Evolutionary conservation across 2,888 invertebrate species (phyloP), one percentile per base, ranked within the genome.

Genomic region (Ophion slaviceki): DNA sequence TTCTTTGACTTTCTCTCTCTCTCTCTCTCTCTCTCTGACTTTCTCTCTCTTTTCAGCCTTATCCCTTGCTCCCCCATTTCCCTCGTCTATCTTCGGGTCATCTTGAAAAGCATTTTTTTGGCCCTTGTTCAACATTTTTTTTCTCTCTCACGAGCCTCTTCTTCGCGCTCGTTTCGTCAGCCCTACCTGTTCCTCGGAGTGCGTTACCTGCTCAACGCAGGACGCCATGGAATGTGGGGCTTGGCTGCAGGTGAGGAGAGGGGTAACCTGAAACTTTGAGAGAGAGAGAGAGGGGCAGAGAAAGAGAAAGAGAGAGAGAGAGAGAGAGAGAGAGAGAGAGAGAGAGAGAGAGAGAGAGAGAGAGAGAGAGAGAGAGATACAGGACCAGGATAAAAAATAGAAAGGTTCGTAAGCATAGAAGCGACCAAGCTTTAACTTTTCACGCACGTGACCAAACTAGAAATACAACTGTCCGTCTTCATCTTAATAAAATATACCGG

Each of bases 221-320:
- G 75, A 62, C 78, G 68, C 81, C 80, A 79, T 80, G 91, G 92
- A 92, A 92, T 91, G 91, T 88, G 90, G 89, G 88, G 17, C 87
- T 85, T 75, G 88, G 86, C 88, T 45, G 64, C 64, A 80, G 84
- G 87, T 86, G 85, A 77, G 64, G 64, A 75, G 77, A 78, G 75
- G 76, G 76, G 84, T 61, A 64, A 86, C 79, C 61, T 59, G 45
- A 32, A 61, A 75, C 62, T 57, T n/a, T 61, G 7, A 1, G 40
- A 14, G 17, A 10, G 45, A 1, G 45, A 14, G 2, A 14, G 40
- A 24, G 61, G 11, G 40, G 40, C 11, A 28, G 70, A 57, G 62
- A 20, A 36, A n/a, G 20, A 17, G 32, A 20, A 17, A 36, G 59
- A 53, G 28, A 14, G 70, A 20, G 53, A 0, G 20, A 59, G 24